Evolutionary conservation across 1,140 invertebrate species (phyloP), one percentile per base, ranked within the genome.

Genomic region (Tetramorium parvispinum): DNA sequence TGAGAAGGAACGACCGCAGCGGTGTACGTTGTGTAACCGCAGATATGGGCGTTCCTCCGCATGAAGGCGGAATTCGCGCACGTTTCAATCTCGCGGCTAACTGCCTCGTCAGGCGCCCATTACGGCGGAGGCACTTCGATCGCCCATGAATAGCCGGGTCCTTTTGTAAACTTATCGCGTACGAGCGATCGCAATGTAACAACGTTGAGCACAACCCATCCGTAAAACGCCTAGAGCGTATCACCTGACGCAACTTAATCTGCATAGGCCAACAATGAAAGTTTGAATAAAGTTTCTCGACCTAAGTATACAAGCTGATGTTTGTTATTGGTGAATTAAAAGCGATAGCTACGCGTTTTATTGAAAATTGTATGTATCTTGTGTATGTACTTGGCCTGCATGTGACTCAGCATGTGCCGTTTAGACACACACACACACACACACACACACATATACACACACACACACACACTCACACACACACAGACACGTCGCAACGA

Each of bases 61-160:
- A 73, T 59, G 76, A 63, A 59, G 79, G 53, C 66, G 79, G 66
- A 82, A 73, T 82, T 82, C 79, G 66, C 79, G 53, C 51, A 49
- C 66, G 79, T 82, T 82, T 82, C 79, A 73, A 82, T 82, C 53
- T 53, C 66, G 78, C 78, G 79, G 51, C 40, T 73, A 55, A 24
- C 49, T 70, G 77, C 79, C 79, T 82, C 79, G 79, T 82, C 66
- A 82, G 53, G 37, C 66, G 13, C 55, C 53, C 79, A 82, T 82
- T 82, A 82, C 66, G 79, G 40, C 1, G 37, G 43, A 71, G 46
- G 18, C 37, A 24, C 40, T 82, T 71, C 53, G 79, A 82, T 82
- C 66, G 76, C 76, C 49, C 49, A 16, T 43, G 79, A 53, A 82
- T 59, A 40, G 49, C 49, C 1, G 21, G 37, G 6, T 2, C 53